Conservation (phyloP, 2,113 vertebrate genomes). For the Ictalurus punctatus region DNA sequence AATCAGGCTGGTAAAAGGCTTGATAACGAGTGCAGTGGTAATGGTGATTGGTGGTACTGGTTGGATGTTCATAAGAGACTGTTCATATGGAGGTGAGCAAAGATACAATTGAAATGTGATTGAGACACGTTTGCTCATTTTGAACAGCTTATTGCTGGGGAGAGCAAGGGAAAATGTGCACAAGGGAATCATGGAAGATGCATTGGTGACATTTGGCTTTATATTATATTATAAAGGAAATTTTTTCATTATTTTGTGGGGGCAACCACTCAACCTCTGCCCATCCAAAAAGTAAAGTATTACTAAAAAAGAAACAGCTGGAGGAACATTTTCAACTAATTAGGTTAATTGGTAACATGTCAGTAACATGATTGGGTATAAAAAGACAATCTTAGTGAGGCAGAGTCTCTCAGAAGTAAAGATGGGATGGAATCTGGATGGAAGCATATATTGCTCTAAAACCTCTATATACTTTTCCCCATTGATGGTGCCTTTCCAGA, state of each 20-base stretch:
- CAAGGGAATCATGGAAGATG: not conserved
- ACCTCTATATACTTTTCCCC: too few relatives aligned
- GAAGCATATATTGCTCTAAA: too few relatives aligned
- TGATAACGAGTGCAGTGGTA: constrained; percentile 54
- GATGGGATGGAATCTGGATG: too few relatives aligned
- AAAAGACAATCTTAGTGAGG: too few relatives aligned
- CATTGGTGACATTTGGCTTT: not conserved
- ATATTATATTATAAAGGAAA: not conserved
- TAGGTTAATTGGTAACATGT: too few relatives aligned
- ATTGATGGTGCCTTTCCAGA: too few relatives aligned
- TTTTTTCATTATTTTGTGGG: not conserved
- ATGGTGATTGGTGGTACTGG: constrained; percentile 54
- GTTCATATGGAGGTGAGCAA: constrained; percentile 25
- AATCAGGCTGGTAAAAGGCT: constrained; percentile 55
- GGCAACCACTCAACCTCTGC: not conserved
- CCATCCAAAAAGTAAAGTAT: not conserved
- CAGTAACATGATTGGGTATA: too few relatives aligned
- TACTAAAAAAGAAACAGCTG: too few relatives aligned
- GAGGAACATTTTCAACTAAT: too few relatives aligned
- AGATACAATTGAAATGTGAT: not conserved
- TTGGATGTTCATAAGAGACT: constrained; percentile 54
- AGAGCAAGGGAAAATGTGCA: not conserved
- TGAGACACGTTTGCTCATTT: not conserved
- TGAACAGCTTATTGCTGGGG: not conserved
- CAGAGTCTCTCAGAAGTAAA: too few relatives aligned